Evolutionary conservation across 1,140 invertebrate genomes (phyloP), one percentile per base, ranked within the genome.

Genomic region (Matsumurasca onukii): DNA sequence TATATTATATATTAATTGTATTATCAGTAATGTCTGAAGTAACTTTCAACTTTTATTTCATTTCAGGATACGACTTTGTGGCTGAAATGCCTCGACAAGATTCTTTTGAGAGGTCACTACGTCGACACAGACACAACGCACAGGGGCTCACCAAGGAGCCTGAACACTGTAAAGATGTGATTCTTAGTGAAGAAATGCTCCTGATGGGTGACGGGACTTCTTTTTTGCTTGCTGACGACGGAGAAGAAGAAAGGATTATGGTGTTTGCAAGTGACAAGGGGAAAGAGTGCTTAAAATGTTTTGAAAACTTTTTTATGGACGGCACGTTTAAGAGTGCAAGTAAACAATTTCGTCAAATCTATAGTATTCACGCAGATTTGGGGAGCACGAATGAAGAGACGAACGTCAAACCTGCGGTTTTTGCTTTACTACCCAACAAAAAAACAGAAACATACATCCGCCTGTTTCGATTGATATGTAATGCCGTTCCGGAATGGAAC

Each of bases 361-460:
- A 31, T 17, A 31, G n/a, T 20, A 64, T 64, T 39, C 31, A 64
- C 20, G 61, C 61, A 31, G 61, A 64, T 24, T 34, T 31, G 1
- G 29, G 61, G 2, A 34, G 61, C 29, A 3, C 29, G 2, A 31
- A 15, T 13, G 29, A 64, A 15, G 61, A 64, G 25, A 64, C 61
- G 3, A 64, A 64, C 39, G 39, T 64, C 2, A 13, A n/a, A n/a
- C 31, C 61, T 20, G 61, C 39, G 31, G 29, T 39, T 9, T 64
- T 64, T 39, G 61, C 31, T n/a, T 24, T 64, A 12, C 24, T 64
- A 22, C 61, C 61, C 2, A 64, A 64, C 27, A 64, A 64, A 31
- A 31, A 34, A 39, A 31, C 15, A 22, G 31, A 31, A 64, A 31
- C 20, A 5, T 64, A 64, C 27, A 13, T 15, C 15, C 2, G 63